Evolutionary conservation across 2,888 invertebrate species (phyloP).

Genomic region (Stomorhina lunata): DNA sequence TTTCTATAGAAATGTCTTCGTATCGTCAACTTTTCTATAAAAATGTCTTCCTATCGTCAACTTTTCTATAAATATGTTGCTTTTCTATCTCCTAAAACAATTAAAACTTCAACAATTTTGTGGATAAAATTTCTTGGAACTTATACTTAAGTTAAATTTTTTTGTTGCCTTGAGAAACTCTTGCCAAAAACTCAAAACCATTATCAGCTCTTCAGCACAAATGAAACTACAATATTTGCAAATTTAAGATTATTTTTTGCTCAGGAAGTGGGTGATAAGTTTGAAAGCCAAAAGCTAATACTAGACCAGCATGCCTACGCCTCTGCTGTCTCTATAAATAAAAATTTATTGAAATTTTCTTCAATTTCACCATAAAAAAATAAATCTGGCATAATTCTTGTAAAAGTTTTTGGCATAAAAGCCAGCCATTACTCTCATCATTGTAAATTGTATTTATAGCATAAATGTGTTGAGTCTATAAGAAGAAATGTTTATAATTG

Average conservation of each 20-base stretch:
- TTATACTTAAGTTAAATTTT: neutral
- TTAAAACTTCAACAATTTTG: neutral
- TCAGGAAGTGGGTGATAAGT: conserved; percentile 2
- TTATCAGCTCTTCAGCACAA: conserved; percentile 36
- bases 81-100: neutral
- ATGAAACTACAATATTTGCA: neutral
- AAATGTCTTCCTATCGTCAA: no score
- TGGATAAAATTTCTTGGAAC: neutral
- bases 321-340: neutral
- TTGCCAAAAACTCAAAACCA: conserved; percentile 42
- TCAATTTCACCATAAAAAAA: neutral
- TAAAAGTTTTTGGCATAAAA: conserved; percentile 22
- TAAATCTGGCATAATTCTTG: neutral
- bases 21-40: no score
- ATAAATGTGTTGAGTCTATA: conserved; percentile 60
- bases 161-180: conserved; percentile 12
- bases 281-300: neutral
- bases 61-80: no score
- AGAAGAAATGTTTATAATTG: conserved; percentile 56
- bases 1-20: no score
- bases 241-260: neutral
- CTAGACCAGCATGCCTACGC: neutral
- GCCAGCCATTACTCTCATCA: conserved; percentile 1
- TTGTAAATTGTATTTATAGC: no score
- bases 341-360: neutral